phyloP scores from a whole-genome alignment of 2,888 invertebrate species.

The Ommatoiulus sabulosus region DNA sequence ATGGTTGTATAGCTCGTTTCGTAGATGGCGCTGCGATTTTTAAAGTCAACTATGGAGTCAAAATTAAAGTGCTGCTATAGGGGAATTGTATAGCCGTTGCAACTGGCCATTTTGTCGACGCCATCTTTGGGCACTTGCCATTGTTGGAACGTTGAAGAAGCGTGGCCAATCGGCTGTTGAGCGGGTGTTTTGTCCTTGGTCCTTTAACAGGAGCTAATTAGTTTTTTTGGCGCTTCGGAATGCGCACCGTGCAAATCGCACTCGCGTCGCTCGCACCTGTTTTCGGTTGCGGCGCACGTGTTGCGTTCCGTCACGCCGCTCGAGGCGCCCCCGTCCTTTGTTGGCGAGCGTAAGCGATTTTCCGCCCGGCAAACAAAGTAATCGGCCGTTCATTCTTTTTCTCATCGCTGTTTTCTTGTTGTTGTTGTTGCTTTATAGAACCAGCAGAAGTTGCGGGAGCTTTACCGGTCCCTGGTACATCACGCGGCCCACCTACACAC shows the following conservation, averaged over 20 bases:
- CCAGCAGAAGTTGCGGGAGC: background rate
- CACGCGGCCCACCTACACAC: conserved; percentile 35
- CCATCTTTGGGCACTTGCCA: too few relatives aligned
- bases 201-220: background rate
- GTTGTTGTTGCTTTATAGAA: background rate
- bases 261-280: conserved; percentile 2
- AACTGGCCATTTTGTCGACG: too few relatives aligned
- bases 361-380: background rate
- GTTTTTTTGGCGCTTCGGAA: background rate
- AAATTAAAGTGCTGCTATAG: too few relatives aligned
- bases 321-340: background rate
- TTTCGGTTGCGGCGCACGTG: background rate
- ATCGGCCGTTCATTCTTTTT: background rate
- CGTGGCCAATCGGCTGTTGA: background rate
- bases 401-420: background rate
- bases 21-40: too few relatives aligned
- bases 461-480: conserved; percentile 39
- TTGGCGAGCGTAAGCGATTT: background rate
- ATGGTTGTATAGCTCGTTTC: too few relatives aligned
- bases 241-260: conserved; percentile 3
- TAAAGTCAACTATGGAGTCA: too few relatives aligned
- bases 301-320: conserved; percentile 3
- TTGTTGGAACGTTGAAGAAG: background rate
- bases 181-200: background rate
- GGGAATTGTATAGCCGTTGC: too few relatives aligned